Evolutionary conservation across 2,888 invertebrate species (phyloP), one percentile per base, ranked within the genome.

Genomic region (Monoplex corrugatus): DNA sequence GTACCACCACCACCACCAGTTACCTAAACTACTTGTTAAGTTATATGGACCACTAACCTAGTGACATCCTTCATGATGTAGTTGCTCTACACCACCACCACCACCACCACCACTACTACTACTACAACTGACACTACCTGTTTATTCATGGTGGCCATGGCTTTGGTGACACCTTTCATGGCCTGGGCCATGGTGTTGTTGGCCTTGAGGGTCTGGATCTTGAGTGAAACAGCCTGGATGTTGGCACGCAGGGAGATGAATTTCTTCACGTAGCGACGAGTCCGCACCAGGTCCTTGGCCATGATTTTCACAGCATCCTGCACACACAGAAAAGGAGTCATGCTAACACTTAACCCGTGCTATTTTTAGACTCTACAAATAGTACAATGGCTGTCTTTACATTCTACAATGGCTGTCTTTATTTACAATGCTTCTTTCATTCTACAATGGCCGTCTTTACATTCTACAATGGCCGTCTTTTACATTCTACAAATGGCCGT

Each of bases 201-300:
- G 13, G 99, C 99, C 96, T 98, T 98, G 38, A 99, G 97, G 0
- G 99, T 99, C 96, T 99, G 99, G 91, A 99, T 99, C 97, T 99
- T 99, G 89, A 99, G 97, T 0, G 99, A 98, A 13, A 96, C 96
- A n/a, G 95, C 96, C 89, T 99, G 99, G 94, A 99, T 99, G 96
- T 99, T 99, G 0, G 99, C 99, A 96, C 98, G 98, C 99, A 99
- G 99, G 92, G 99, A 96, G 97, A 99, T 99, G 96, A 99, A 99
- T 96, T 99, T 99, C 96, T 99, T 99, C 87, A 98, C 98, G 95
- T 99, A 99, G 57, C 97, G 97, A 90, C 99, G 97, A 0, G 99
- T 99, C 92, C 99, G 97, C 10, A 99, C 99, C 92, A 99, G 97
- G 96, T 99, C 99, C 96, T 99, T 99, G 0, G 99, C 99, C 99